Conservation (phyloP, 2,113 vertebrate species). For the Tachysurus fulvidraco region DNA sequence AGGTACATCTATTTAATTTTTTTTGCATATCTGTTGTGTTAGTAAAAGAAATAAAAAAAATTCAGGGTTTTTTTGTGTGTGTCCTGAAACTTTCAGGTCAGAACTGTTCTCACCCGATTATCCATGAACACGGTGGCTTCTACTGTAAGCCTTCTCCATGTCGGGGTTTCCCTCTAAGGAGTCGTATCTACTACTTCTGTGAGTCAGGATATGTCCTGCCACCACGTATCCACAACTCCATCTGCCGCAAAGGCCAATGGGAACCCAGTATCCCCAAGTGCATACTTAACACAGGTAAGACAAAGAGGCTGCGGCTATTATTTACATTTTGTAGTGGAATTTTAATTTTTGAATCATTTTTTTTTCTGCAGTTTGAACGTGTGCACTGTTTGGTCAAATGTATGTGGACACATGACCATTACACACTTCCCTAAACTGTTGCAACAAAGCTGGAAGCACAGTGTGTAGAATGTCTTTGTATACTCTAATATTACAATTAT, state of each 20-base stretch:
- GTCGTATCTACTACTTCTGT: conserved; percentile 69
- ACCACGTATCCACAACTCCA: conserved; percentile 33
- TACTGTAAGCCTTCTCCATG: conserved; percentile 73
- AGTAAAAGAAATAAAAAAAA: neutral
- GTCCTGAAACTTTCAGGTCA: conserved; percentile 54
- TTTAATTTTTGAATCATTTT: too few species aligned
- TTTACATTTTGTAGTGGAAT: neutral
- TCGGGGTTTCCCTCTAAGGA: conserved; percentile 66
- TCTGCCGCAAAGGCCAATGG: conserved; percentile 67
- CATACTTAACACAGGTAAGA: conserved; percentile 47
- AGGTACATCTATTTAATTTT: conserved; percentile 56
- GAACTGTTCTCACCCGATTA: conserved; percentile 71
- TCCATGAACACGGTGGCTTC: conserved; percentile 71
- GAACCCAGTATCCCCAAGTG: conserved; percentile 59
- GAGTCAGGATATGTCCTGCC: conserved; percentile 65
- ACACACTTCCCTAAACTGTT: neutral
- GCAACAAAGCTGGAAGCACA: neutral
- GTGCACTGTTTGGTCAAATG: neutral
- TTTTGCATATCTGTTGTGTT: neutral
- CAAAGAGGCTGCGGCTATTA: neutral
- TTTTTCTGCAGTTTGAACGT: neutral
- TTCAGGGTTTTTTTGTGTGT: too few species aligned
- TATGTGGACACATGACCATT: neutral
- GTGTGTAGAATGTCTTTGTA: neutral
- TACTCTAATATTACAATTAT: neutral